A percentile compares a stretch with the other conserved stretches of the same genome.
Evolutionary conservation across 2,888 invertebrate species (phyloP).

Genomic region (Ennomos erosarius): DNA sequence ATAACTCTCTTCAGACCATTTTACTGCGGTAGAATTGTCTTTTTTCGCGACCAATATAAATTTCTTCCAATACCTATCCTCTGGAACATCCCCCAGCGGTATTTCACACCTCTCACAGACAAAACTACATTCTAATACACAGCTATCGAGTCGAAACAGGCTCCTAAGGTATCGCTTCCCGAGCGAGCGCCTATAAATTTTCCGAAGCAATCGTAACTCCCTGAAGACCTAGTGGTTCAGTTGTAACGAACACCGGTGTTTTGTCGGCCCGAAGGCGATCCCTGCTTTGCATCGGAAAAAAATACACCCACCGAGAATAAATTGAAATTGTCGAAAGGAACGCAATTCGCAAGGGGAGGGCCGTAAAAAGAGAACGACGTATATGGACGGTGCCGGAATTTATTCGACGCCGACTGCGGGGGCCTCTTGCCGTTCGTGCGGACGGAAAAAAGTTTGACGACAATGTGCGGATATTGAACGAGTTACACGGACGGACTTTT

Average conservation of each 20-base stretch:
- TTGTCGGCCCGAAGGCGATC: slow-evolving; percentile 41
- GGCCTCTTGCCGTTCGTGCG: slow-evolving; percentile 25
- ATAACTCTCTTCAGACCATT: slow-evolving; percentile 15
- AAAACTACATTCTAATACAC: slow-evolving; percentile 46
- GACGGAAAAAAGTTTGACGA: slow-evolving; percentile 25
- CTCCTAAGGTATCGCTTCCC: slow-evolving; percentile 61
- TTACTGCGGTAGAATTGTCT: slow-evolving; percentile 23
- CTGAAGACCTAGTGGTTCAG: slow-evolving; percentile 41
- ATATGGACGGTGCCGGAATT: slow-evolving; percentile 48
- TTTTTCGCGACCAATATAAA: slow-evolving; percentile 16
- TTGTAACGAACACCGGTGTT: slow-evolving; percentile 22
- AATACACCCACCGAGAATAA: slow-evolving; percentile 62
- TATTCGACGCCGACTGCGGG: slow-evolving; percentile 47
- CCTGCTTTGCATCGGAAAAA: slow-evolving; percentile 76
- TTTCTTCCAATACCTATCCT: slow-evolving; percentile 18
- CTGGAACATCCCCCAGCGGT: slow-evolving; percentile 30
- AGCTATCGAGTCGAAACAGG: slow-evolving; percentile 23
- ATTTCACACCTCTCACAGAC: slow-evolving; percentile 32
- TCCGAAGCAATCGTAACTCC: slow-evolving; percentile 65
- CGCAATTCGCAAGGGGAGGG: slow-evolving; percentile 64
- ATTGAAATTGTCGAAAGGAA: slow-evolving; percentile 75
- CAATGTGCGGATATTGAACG: slow-evolving; percentile 24
- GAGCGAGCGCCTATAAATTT: slow-evolving; percentile 72
- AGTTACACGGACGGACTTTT: slow-evolving; percentile 21
- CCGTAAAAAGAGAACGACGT: slow-evolving; percentile 54